Evolutionary conservation across 2,797 vertebrate species (phyloP), one percentile per base, ranked within the genome.

Genomic region (Otus scops): DNA sequence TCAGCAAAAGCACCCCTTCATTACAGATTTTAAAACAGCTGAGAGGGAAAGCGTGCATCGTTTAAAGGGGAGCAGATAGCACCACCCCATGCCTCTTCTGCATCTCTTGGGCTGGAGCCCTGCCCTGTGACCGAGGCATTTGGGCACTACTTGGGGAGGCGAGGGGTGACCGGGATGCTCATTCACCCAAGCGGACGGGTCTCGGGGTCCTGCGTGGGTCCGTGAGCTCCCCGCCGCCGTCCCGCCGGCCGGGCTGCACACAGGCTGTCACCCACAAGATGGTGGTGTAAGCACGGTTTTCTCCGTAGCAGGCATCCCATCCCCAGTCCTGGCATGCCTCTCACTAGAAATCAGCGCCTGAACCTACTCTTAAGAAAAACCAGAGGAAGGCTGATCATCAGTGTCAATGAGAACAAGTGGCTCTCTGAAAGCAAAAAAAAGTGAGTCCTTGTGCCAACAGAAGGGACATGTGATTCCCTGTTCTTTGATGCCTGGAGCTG

Each of bases 1-100:
- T 5, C 51, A 22, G 22, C 28, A 47, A 27, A 16, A 0, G 2
- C 67, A 3, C 2, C 9, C 3, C 43, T 18, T n/a, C 10, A 0
- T 3, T 7, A 2, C 38, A 2, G 48, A 6, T 34, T 32, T 21
- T 10, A 22, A 19, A 36, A 22, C 6, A 13, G 7, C 51, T 1
- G 34, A 7, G 39, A 51, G 23, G 26, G 19, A 39, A 14, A 11
- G 16, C 1, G 2, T 1, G 30, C 1, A 1, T 4, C 5, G 8
- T 12, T 54, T 7, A 3, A 34, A 41, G 9, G 15, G 19, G 18
- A 14, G 18, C 3, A 50, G 32, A 54, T 3, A 28, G 34, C 22
- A 2, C 26, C 9, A 1, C 50, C 6, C 16, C 6, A 5, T 2
- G 21, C 11, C 60, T 5, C 3, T 5, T 63, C 60, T 13, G 48